phyloP scores from a whole-genome alignment of 1,140 invertebrate genomes.

The Kradibia gibbosae region DNA sequence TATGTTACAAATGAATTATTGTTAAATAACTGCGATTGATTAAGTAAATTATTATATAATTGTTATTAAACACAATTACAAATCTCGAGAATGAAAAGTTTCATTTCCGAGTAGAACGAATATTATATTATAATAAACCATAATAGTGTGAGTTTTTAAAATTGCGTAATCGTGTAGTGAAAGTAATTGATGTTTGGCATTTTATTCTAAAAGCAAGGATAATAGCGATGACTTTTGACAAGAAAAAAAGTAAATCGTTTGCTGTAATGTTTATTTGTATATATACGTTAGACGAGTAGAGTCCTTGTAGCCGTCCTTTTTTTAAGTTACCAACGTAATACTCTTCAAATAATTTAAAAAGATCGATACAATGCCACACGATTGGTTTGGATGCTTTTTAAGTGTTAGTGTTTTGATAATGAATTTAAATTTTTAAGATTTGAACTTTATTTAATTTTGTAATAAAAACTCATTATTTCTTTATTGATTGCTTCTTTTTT shows the following conservation, averaged over 20 bases:
- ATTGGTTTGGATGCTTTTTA: constrained; percentile 31
- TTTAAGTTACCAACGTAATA: constrained; percentile 43
- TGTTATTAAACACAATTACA: constrained; percentile 39
- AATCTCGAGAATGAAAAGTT: constrained; percentile 24
- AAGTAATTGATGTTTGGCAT: constrained; percentile 39
- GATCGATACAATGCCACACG: constrained; percentile 17
- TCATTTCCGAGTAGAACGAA: constrained; percentile 21
- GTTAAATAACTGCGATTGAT: constrained; percentile 42
- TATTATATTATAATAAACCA: constrained; percentile 27
- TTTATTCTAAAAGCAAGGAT: constrained; percentile 41
- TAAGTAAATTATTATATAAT: constrained; percentile 38
- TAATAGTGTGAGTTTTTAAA: constrained; percentile 41
- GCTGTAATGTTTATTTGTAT: constrained; percentile 44
- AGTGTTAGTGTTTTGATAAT: constrained; percentile 35
- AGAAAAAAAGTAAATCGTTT: constrained; percentile 42
- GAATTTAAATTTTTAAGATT: constrained; percentile 29
- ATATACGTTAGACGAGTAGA: constrained; percentile 43
- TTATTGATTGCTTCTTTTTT: constrained; percentile 20
- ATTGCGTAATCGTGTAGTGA: constrained; percentile 36
- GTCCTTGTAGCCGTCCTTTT: constrained; percentile 43
- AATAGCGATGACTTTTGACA: constrained; percentile 39
- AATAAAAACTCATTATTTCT: constrained; percentile 19
- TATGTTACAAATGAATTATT: constrained; percentile 43
- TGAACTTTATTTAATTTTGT: constrained; percentile 35
- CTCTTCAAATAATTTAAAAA: constrained; percentile 26